These are phyloP conservation scores for Malthinus seriepunctatus DNA, from an alignment of 2,888 invertebrate species.

Conservation along the genomic window DNA sequence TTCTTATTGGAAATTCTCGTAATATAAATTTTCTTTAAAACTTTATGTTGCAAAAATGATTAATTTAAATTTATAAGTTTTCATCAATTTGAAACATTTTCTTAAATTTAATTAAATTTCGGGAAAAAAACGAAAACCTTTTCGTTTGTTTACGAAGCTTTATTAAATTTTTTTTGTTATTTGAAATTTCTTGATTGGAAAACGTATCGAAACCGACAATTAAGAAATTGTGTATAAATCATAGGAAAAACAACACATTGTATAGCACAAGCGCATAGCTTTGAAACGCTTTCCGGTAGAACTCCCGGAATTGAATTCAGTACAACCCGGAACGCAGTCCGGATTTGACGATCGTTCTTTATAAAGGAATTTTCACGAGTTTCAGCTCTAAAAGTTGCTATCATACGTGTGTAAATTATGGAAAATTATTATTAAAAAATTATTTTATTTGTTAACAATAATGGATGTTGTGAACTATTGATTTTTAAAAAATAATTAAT, in stretches of 20 bases:
- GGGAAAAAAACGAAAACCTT: too few relatives aligned
- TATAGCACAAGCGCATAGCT: constrained; percentile 29
- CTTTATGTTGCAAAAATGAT: too few relatives aligned
- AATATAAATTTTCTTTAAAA: too few relatives aligned
- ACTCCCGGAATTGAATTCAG: constrained; percentile 27
- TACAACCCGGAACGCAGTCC: constrained; percentile 23
- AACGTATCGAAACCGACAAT: constrained; percentile 33
- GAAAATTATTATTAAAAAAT: too few relatives aligned
- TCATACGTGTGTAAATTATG: constrained; percentile 8
- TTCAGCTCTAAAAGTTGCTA: neutral
- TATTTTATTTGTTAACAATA: too few relatives aligned
- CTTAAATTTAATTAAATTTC: too few relatives aligned
- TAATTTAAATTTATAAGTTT: too few relatives aligned
- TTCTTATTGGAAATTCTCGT: too few relatives aligned
- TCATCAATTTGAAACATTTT: too few relatives aligned
- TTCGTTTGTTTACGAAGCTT: too few relatives aligned
- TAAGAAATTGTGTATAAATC: constrained; percentile 38
- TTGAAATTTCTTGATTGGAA: constrained; percentile 19
- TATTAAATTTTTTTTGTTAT: neutral
- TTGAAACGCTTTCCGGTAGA: constrained; percentile 22
- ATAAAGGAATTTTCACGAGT: constrained; percentile 15
- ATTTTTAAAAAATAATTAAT: too few relatives aligned
- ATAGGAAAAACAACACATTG: constrained; percentile 28
- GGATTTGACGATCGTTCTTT: constrained; percentile 16
- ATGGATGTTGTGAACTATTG: too few relatives aligned